Percentiles rank a stretch among this genome's conserved stretches.
These are phyloP conservation scores for Mesorhabditis belari DNA, from an alignment of 2,888 invertebrate species.

Conservation along the genomic window DNA sequence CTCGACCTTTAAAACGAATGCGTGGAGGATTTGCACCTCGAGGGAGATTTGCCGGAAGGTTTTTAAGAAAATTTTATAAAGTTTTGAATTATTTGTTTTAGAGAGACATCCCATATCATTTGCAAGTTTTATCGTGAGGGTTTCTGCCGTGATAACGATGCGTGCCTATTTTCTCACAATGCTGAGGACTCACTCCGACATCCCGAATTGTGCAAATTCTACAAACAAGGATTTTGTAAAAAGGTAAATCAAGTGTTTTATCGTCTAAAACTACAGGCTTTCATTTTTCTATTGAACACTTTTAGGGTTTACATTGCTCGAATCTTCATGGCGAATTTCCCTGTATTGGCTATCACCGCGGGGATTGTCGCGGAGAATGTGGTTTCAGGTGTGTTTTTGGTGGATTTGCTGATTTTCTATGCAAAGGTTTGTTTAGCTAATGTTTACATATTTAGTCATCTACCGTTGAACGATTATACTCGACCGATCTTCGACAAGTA, in stretches of 20 bases:
- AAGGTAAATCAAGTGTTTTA: constrained; percentile 20
- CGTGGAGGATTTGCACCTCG: neutral
- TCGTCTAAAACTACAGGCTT: neutral
- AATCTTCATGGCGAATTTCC: constrained; percentile 52
- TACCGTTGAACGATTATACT: constrained; percentile 48
- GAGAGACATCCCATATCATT: constrained; percentile 33
- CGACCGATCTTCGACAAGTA: constrained; percentile 43
- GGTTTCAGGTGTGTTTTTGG: neutral
- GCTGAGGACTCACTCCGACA: constrained; percentile 43
- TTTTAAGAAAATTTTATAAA: no score
- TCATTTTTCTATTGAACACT: constrained; percentile 6
- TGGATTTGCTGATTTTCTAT: no score
- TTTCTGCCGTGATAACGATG: constrained; percentile 51
- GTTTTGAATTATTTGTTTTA: no score
- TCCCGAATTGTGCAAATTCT: constrained; percentile 50
- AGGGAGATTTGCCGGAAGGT: neutral
- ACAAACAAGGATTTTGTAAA: constrained; percentile 50
- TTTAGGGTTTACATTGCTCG: constrained; percentile 31
- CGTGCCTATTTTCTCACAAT: constrained; percentile 48
- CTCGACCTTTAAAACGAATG: neutral
- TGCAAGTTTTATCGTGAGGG: constrained; percentile 54
- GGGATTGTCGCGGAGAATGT: neutral
- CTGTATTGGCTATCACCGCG: constrained; percentile 47
- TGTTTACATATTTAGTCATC: neutral
- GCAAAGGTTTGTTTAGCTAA: neutral